A percentile compares a stretch with the other conserved stretches of the same genome.
Evolutionary conservation across 2,888 invertebrate species (phyloP).

Genomic region (Ctena decussata): DNA sequence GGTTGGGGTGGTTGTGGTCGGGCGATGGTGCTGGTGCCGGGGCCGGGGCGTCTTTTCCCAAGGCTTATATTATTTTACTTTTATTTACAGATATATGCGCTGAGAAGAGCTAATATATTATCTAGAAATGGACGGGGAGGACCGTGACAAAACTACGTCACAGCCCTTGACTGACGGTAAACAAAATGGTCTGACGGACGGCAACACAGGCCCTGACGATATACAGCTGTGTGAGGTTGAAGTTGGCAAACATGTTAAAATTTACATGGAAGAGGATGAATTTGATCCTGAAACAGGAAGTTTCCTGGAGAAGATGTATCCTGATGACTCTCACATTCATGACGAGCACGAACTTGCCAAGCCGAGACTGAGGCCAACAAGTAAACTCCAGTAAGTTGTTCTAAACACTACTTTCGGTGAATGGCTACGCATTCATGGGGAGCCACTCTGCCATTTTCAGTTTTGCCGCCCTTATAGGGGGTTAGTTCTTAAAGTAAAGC

Average conservation of each 20-base stretch:
- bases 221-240: neutral
- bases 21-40: too few relatives aligned
- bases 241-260: neutral
- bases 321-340: slow-evolving; percentile 58
- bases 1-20: too few relatives aligned
- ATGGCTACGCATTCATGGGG: too few relatives aligned
- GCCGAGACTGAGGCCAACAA: slow-evolving; percentile 46
- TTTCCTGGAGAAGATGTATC: slow-evolving; percentile 36
- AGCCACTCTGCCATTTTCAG: too few relatives aligned
- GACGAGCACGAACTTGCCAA: slow-evolving; percentile 61
- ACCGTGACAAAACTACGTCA: neutral
- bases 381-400: slow-evolving; percentile 49
- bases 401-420: too few relatives aligned
- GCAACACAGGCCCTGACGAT: neutral
- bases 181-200: neutral
- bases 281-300: neutral
- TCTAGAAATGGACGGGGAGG: neutral
- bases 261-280: neutral
- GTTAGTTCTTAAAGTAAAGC: too few relatives aligned
- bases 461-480: too few relatives aligned
- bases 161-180: neutral
- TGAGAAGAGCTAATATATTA: too few relatives aligned
- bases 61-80: too few relatives aligned
- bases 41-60: too few relatives aligned
- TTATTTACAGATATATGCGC: too few relatives aligned